Conservation (phyloP, 2,797 vertebrate species). For the Anguilla obscura region DNA sequence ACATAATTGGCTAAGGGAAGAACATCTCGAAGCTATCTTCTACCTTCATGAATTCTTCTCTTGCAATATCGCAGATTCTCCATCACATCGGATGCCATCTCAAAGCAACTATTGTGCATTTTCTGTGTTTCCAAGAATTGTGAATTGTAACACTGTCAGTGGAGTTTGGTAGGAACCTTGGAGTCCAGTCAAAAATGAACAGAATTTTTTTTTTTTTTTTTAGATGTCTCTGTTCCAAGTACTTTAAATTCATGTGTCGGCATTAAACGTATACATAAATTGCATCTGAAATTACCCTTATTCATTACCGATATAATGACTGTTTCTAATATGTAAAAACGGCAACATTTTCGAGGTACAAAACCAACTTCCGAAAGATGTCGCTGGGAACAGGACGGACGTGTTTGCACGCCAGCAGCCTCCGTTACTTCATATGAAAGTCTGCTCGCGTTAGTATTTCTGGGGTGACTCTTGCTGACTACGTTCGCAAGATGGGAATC, state of each 20-base stretch:
- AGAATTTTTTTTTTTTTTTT: background rate
- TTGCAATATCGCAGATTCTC: background rate
- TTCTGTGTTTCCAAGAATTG: constrained; percentile 25
- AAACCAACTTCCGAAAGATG: constrained; percentile 70
- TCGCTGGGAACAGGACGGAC: constrained; percentile 57
- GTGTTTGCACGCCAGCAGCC: constrained; percentile 51
- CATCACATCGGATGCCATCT: background rate
- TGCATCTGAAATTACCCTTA: constrained; percentile 59
- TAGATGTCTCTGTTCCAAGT: constrained; percentile 29
- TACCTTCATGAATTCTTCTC: background rate
- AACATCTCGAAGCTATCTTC: background rate
- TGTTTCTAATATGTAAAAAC: constrained; percentile 55
- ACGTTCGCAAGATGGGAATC: constrained; percentile 61
- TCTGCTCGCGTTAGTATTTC: constrained; percentile 54
- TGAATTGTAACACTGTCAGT: constrained; percentile 23
- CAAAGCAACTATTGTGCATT: background rate
- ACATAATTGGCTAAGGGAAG: background rate
- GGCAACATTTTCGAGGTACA: constrained; percentile 48
- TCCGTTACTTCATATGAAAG: constrained; percentile 65
- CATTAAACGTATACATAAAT: constrained; percentile 49
- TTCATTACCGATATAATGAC: constrained; percentile 63
- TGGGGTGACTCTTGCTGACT: constrained; percentile 36
- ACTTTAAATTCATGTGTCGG: constrained; percentile 26
- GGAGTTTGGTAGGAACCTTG: background rate
- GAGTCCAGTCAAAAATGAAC: constrained; percentile 26